Conservation (phyloP, 2,888 invertebrate genomes). For the Sycophila texana region DNA sequence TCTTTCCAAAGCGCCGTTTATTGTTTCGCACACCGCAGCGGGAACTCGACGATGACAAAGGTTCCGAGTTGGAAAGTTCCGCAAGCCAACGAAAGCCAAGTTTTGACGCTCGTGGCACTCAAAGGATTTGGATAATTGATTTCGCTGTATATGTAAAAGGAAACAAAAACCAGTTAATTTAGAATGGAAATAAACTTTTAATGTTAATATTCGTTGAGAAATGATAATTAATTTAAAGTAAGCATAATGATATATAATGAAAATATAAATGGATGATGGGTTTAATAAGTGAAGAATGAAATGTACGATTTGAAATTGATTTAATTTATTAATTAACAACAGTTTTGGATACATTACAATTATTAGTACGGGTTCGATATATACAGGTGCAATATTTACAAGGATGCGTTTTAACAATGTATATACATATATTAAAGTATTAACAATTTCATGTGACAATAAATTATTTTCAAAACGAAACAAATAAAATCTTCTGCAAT, state of each 20-base stretch:
- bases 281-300: background rate
- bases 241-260: no score
- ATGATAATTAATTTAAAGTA: no score
- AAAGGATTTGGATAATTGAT: background rate
- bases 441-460: slow-evolving; percentile 60
- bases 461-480: slow-evolving; percentile 68
- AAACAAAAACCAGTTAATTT: background rate
- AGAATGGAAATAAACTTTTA: background rate
- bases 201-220: no score
- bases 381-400: slow-evolving; percentile 72
- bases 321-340: slow-evolving; percentile 74
- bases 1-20: slow-evolving; percentile 27
- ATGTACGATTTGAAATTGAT: slow-evolving; percentile 58
- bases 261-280: no score
- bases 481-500: slow-evolving; percentile 60
- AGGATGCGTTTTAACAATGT: slow-evolving; percentile 64
- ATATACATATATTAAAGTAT: slow-evolving; percentile 56
- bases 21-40: slow-evolving; percentile 26
- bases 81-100: slow-evolving; percentile 16
- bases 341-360: slow-evolving; percentile 66
- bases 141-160: slow-evolving; percentile 1
- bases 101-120: background rate
- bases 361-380: slow-evolving; percentile 60
- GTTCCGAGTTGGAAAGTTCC: background rate
- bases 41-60: slow-evolving; percentile 35